Base-by-base conservation (phyloP, 2,113 vertebrate species). In the Acrocephalus kingi region DNA sequence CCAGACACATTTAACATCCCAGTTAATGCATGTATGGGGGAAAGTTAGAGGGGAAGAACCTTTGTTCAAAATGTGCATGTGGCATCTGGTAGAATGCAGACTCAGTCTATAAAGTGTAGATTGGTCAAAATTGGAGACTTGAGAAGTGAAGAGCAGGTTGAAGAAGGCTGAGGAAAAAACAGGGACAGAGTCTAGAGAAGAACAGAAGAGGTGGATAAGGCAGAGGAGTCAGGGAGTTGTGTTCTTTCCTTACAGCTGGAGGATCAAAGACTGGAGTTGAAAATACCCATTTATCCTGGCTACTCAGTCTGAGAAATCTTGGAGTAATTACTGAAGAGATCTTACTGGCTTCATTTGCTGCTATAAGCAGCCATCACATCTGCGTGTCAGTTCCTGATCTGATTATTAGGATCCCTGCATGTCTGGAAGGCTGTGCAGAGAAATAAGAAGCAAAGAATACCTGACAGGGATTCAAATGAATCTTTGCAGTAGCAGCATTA, bases 1-100 rank as follows among this genome's bases (percentile, higher is more conserved):
- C 23, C 49, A 61, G 20, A 25, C n/a, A 19, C 24, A 31, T 68
- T 79, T 88, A 66, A 28, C 28, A 28, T 80, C 24, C 24, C 10
- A 41, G 41, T 77, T 89, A 78, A 10, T 43, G 37, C 0, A 0
- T 22, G 2, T 49, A 7, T 41, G 6, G 18, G 19, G 3, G 6
- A 7, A 43, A 20, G 10, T 31, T 52, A 28, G 13, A 20, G 16
- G n/a, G 27, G 10, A 68, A 25, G 20, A 64, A 35, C 6, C 6
- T 68, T 20, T 41, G 7, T 56, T 69, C 20, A 35, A 68, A 88
- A 72, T 4, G 4, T 35, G 20, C 4, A 22, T 58, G 24, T 37
- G 10, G 5, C 24, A 46, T 51, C 54, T 83, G 19, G 15, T 64
- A 77, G 41, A 88, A 84, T 17, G 7, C 17, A 83, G 16, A 37